These are phyloP conservation scores for Bombus confusus DNA, from an alignment of 1,140 invertebrate species.

Conservation along the genomic window DNA sequence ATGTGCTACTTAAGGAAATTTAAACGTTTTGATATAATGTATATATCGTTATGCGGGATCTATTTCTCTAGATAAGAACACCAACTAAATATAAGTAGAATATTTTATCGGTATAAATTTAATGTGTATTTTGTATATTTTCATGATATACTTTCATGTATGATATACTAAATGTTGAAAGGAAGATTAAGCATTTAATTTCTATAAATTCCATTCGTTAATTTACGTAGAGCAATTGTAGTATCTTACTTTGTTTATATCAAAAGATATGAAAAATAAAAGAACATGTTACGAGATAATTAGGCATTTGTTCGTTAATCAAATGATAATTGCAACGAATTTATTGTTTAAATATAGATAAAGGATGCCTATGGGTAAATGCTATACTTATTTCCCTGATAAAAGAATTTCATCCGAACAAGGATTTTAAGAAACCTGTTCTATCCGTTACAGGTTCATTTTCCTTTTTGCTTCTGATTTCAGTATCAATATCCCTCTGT, in stretches of 20 bases:
- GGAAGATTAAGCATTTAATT: neutral
- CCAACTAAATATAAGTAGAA: too few relatives aligned
- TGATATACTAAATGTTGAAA: neutral
- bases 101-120: neutral
- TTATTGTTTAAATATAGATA: neutral
- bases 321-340: neutral
- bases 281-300: neutral
- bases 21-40: neutral
- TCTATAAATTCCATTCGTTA: neutral
- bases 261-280: neutral
- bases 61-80: neutral
- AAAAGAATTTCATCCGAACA: constrained; percentile 78
- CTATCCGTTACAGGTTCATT: constrained; percentile 75
- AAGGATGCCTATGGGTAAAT: neutral
- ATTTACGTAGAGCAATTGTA: neutral
- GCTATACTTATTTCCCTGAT: neutral
- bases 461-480: constrained; percentile 75
- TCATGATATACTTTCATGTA: neutral
- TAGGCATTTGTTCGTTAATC: neutral
- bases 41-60: neutral
- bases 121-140: neutral
- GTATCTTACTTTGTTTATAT: neutral
- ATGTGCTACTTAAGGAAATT: neutral
- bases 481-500: constrained; percentile 80
- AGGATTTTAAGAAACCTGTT: constrained; percentile 81